These are phyloP conservation scores for Contarinia nasturtii DNA, from an alignment of 1,140 invertebrate genomes.

Conservation along the genomic window DNA sequence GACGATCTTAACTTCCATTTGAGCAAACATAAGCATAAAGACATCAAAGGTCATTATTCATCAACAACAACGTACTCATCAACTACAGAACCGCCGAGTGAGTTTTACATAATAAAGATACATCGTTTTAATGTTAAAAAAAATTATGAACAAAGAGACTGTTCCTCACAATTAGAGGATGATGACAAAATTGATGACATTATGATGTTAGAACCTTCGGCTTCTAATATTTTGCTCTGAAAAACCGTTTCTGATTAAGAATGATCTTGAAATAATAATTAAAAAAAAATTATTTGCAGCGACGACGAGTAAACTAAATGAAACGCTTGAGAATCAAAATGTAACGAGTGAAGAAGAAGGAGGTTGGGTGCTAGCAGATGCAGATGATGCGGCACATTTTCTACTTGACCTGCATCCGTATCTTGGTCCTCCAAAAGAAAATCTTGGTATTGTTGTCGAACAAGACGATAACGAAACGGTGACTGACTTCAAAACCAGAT, in stretches of 20 bases:
- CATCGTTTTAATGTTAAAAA: too few species aligned
- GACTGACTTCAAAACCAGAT: slow-evolving; percentile 44
- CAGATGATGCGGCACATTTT: slow-evolving; percentile 33
- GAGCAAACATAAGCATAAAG: slow-evolving; percentile 21
- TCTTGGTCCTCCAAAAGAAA: slow-evolving; percentile 44
- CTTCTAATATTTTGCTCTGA: too few species aligned
- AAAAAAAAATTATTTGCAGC: neutral
- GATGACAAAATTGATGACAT: too few species aligned
- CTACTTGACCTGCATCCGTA: slow-evolving; percentile 47
- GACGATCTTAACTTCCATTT: slow-evolving; percentile 31
- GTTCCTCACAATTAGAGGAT: too few species aligned
- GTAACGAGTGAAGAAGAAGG: slow-evolving; percentile 5
- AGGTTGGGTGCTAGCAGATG: slow-evolving; percentile 17
- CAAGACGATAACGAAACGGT: slow-evolving; percentile 40
- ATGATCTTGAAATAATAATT: too few species aligned
- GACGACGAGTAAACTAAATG: neutral
- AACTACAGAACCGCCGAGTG: neutral
- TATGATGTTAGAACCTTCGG: too few species aligned
- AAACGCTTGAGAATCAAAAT: neutral
- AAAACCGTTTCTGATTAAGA: too few species aligned
- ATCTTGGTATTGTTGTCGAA: slow-evolving; percentile 49
- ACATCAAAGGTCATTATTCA: neutral
- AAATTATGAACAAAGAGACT: too few species aligned
- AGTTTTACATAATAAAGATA: too few species aligned
- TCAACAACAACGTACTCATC: neutral